These are phyloP conservation scores for Amphimallon solstitiale DNA, from an alignment of 2,888 invertebrate species.

Conservation along the genomic window DNA sequence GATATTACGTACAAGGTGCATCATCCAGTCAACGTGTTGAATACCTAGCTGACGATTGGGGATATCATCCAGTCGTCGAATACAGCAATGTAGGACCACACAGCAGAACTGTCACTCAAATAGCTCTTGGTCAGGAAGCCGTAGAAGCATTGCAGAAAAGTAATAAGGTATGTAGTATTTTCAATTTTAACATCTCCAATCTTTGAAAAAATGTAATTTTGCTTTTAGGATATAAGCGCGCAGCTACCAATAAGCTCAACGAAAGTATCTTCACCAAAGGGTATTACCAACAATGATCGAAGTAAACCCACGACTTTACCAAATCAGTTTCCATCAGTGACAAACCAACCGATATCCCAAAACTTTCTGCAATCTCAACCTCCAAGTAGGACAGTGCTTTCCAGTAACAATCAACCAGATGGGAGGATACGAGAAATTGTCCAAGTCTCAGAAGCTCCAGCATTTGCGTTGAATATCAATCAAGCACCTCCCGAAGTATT, in stretches of 20 bases:
- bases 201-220: constrained; percentile 24
- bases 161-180: constrained; percentile 45
- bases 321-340: too few relatives aligned
- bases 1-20: constrained; percentile 57
- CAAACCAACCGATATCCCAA: too few relatives aligned
- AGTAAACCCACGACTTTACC: neutral
- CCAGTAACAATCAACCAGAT: neutral
- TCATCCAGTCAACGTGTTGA: constrained; percentile 66
- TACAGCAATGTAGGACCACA: constrained; percentile 66
- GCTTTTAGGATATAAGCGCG: constrained; percentile 17
- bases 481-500: neutral
- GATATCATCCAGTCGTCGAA: constrained; percentile 72
- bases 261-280: neutral
- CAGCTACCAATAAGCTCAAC: constrained; percentile 1
- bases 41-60: constrained; percentile 72
- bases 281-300: neutral
- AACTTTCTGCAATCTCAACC: too few relatives aligned
- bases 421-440: neutral
- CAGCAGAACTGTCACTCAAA: constrained; percentile 65
- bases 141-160: constrained; percentile 62
- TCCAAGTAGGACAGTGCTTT: too few relatives aligned
- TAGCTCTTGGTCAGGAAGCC: constrained; percentile 69
- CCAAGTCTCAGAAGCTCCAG: neutral
- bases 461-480: neutral
- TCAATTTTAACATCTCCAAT: neutral